Evolutionary conservation across 30 jellyfish, hydroid and myxozoan species (phyloP), one percentile per base, ranked within the genome.

Genomic region (Chironex yamaguchii): DNA sequence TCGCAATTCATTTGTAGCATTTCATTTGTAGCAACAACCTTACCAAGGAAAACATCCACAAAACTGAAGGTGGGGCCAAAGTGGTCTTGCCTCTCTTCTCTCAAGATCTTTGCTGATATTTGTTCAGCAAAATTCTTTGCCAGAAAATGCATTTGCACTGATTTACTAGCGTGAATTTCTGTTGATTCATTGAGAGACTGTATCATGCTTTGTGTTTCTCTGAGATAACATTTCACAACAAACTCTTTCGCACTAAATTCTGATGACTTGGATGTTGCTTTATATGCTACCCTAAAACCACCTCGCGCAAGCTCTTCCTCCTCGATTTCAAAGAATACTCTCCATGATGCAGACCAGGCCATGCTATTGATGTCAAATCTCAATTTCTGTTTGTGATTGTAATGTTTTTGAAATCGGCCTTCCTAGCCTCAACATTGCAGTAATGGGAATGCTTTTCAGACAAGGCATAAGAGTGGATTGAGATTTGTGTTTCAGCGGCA

Each of bases 71-170:
- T 34, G 1, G 36, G 27, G 24, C 86, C 76, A 72, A 72, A 72
- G 20, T 14, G 76, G 2, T 72, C 86, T 22, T 20, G 20, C 17
- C 24, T 34, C 24, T 27, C 29, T 20, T 80, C 36, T 4, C 24
- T 62, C 3, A 4, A 52, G 21, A 33, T 42, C 25, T 11, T 34
- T 34, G 9, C 58, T 4, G 67, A 23, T 4, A 78, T 22, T 36
- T 34, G 74, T 27, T 23, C 62, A 1, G 91, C 91, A 80, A 80
- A 53, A 62, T 64, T 63, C 32, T 36, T 34, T 21, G 86, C 91
- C 74, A 80, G 31, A 3, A 30, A 11, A 62, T 62, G 76, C 91
- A 80, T 80, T 80, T 80, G 85, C 4, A 80, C 73, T 13, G 91
- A 35, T 48, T 80, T 80, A 22, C 76, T 25, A 13, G 84, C 84